phyloP scores from a whole-genome alignment of 2,888 invertebrate species.

The Syrphus vitripennis region DNA sequence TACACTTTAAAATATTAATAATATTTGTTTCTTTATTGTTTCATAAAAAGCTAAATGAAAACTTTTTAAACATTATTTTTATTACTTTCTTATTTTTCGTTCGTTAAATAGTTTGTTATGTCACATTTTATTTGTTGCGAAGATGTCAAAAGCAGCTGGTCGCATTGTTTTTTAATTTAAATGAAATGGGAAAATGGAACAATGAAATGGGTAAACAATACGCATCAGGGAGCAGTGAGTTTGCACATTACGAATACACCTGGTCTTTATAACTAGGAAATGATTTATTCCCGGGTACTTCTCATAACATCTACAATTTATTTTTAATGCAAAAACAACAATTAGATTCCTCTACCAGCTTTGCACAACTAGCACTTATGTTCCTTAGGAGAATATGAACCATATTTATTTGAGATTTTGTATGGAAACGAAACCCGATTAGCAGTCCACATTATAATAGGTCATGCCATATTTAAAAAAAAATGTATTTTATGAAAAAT shows the following conservation, averaged over 20 bases:
- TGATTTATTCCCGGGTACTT: no score
- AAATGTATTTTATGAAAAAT: neutral
- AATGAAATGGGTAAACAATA: neutral
- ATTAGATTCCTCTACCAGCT: no score
- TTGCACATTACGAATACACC: neutral
- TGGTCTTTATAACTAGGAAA: no score
- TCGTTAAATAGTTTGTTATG: conserved; percentile 36
- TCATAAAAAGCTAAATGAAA: neutral
- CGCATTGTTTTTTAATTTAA: neutral
- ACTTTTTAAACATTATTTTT: neutral
- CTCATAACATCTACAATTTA: no score
- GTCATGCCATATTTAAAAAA: no score
- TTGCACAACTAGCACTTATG: no score
- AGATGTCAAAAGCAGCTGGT: conserved; percentile 57
- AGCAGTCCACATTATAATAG: no score
- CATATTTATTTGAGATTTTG: no score
- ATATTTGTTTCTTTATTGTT: neutral
- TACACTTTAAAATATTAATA: neutral
- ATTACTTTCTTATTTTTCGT: conserved; percentile 17
- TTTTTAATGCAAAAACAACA: no score
- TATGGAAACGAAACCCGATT: no score
- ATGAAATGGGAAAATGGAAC: neutral
- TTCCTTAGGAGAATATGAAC: no score
- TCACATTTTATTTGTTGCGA: conserved; percentile 38
- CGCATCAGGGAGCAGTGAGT: neutral